phyloP scores from a whole-genome alignment of 2,888 invertebrate genomes.

The Tipula confusa region DNA sequence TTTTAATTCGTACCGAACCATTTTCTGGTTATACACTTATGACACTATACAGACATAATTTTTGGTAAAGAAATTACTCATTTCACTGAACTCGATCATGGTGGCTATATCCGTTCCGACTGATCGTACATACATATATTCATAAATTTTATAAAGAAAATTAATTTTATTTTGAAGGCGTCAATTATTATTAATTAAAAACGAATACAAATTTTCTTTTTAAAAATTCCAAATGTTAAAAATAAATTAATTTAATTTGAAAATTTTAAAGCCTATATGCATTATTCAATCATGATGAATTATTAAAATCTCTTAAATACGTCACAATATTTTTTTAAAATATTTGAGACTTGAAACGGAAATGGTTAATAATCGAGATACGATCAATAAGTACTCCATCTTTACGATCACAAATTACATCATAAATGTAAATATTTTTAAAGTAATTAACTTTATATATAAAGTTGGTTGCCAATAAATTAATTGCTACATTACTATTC shows the following conservation, averaged over 20 bases:
- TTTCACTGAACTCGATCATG: neutral
- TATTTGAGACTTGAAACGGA: neutral
- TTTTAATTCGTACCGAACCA: neutral
- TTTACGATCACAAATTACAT: neutral
- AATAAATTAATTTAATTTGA: neutral
- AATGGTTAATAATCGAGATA: neutral
- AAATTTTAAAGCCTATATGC: neutral
- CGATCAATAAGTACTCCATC: neutral
- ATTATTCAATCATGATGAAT: neutral
- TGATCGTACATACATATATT: neutral
- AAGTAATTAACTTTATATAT: neutral
- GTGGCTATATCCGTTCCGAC: neutral
- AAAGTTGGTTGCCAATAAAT: neutral
- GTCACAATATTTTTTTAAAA: neutral
- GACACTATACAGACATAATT: neutral
- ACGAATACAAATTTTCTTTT: neutral
- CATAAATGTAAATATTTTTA: neutral
- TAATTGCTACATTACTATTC: neutral
- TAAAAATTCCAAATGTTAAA: neutral
- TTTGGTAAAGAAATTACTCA: neutral
- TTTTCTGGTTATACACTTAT: neutral
- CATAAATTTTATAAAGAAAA: neutral
- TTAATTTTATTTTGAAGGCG: neutral
- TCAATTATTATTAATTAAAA: neutral
- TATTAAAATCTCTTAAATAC: neutral